phyloP scores from a whole-genome alignment of 1,140 invertebrate genomes.

The Drosophila willistoni region DNA sequence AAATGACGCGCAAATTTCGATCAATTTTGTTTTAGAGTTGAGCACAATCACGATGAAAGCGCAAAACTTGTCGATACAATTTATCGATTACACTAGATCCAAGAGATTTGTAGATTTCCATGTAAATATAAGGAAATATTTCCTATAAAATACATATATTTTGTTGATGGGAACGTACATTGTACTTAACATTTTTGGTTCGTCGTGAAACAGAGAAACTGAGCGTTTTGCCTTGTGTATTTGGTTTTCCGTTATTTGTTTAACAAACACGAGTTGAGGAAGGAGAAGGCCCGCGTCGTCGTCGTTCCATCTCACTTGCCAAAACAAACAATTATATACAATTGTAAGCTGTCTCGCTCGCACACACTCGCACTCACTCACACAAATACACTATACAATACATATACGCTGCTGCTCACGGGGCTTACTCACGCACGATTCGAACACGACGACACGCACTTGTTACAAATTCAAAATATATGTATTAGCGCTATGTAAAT shows the following conservation, averaged over 20 bases:
- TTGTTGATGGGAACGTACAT: slow-evolving; percentile 29
- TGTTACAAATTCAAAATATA: slow-evolving; percentile 30
- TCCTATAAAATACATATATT: background rate
- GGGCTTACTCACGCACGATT: slow-evolving; percentile 5
- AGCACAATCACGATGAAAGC: no score
- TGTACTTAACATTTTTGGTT: slow-evolving; percentile 36
- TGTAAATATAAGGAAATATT: no score
- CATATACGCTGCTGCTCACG: slow-evolving; percentile 4
- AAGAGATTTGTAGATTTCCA: no score
- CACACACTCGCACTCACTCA: slow-evolving; percentile 12
- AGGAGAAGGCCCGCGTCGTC: slow-evolving; percentile 26
- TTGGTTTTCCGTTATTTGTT: slow-evolving; percentile 62
- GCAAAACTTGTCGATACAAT: no score
- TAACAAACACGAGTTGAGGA: slow-evolving; percentile 43
- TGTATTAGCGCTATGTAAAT: slow-evolving; percentile 44
- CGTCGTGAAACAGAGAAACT: slow-evolving; percentile 2
- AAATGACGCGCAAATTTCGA: no score
- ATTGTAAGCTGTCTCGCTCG: slow-evolving; percentile 31
- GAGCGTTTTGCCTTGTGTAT: slow-evolving; percentile 33
- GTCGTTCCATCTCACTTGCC: slow-evolving; percentile 38
- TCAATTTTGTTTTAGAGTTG: no score
- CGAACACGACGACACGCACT: slow-evolving; percentile 24
- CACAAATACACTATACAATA: background rate
- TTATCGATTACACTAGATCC: no score
- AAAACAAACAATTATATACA: slow-evolving; percentile 62